These are phyloP conservation scores for Colletes collaris DNA, from an alignment of 2,888 invertebrate species.

Conservation along the genomic window DNA sequence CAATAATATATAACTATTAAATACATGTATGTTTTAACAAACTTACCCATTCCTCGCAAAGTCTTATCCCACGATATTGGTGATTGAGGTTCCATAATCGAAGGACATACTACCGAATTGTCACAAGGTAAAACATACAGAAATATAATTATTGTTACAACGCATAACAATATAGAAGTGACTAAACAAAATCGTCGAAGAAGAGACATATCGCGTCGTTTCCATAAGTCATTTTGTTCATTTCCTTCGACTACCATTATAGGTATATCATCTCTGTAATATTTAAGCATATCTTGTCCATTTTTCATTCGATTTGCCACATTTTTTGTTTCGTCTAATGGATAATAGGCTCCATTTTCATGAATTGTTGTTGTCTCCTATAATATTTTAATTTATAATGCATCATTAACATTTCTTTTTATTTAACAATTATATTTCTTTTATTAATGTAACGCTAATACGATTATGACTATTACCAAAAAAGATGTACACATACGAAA, in stretches of 20 bases:
- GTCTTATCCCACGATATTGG: constrained; percentile 81
- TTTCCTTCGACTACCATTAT: constrained; percentile 79
- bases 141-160: constrained; percentile 89
- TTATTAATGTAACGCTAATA: not conserved
- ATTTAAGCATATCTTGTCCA: constrained; percentile 74
- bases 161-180: constrained; percentile 88
- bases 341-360: constrained; percentile 77
- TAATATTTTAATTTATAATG: constrained; percentile 21
- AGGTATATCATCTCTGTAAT: constrained; percentile 78
- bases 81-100: constrained; percentile 70
- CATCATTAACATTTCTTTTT: constrained; percentile 20
- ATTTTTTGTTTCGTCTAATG: constrained; percentile 77
- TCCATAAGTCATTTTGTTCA: constrained; percentile 78
- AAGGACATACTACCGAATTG: constrained; percentile 87
- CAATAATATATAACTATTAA: constrained; percentile 1
- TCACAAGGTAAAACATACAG: constrained; percentile 91
- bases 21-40: constrained; percentile 2
- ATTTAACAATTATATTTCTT: not conserved
- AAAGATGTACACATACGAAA: not conserved
- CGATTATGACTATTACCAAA: not conserved
- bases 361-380: constrained; percentile 71
- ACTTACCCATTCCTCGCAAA: constrained; percentile 81
- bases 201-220: constrained; percentile 85
- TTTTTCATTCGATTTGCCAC: constrained; percentile 71
- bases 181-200: constrained; percentile 88